These are phyloP conservation scores for Crocallis elinguaria DNA, from an alignment of 2,888 invertebrate genomes.

Conservation along the genomic window DNA sequence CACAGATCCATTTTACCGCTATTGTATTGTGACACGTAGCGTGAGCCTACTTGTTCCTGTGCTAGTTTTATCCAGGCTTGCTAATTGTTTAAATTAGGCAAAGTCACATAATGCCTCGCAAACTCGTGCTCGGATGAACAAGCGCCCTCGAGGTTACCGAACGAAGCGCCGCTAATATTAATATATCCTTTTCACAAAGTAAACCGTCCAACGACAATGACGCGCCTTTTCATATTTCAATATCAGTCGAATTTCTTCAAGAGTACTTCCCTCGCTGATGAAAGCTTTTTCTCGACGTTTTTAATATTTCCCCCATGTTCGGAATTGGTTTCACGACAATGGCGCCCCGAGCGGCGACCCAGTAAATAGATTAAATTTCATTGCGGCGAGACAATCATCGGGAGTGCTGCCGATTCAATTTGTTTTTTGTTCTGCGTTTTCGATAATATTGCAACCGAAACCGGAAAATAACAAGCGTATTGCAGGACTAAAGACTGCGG, in stretches of 20 bases:
- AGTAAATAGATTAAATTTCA: conserved; percentile 12
- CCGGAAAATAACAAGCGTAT: neutral
- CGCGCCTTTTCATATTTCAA: neutral
- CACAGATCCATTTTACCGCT: too few species aligned
- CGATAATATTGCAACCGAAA: neutral
- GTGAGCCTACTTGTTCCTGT: too few species aligned
- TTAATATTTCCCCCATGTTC: conserved; percentile 7
- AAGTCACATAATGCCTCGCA: too few species aligned
- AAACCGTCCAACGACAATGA: neutral
- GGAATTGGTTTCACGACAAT: conserved; percentile 9
- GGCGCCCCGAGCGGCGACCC: conserved; percentile 1
- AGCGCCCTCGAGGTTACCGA: neutral
- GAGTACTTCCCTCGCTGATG: neutral
- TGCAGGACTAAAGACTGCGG: neutral
- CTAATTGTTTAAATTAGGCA: too few species aligned
- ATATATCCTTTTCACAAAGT: neutral
- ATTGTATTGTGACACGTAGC: too few species aligned
- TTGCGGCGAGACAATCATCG: conserved; percentile 1
- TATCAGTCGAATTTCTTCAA: neutral
- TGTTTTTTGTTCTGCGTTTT: neutral
- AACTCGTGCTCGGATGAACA: neutral
- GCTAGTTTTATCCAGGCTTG: too few species aligned
- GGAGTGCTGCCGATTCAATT: neutral
- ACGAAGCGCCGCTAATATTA: neutral
- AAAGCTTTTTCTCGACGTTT: conserved; percentile 6